Evolutionary conservation across 2,113 vertebrate genomes (phyloP).

Genomic region (Vulpes vulpes): DNA sequence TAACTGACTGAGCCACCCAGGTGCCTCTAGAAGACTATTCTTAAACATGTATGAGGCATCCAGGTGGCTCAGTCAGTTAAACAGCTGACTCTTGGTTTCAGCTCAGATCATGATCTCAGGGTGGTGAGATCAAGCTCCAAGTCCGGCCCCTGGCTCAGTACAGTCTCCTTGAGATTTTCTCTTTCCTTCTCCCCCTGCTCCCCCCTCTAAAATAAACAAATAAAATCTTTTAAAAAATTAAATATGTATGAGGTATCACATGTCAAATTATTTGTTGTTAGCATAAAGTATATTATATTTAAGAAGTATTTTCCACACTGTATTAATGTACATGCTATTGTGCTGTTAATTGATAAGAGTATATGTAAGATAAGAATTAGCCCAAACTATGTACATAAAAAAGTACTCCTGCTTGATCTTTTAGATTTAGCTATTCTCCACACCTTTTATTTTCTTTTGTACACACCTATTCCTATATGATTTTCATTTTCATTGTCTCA

Average conservation of each 20-base stretch:
- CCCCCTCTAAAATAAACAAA: neutral
- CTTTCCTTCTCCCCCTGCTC: neutral
- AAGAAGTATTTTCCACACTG: constrained; percentile 23
- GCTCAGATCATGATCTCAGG: neutral
- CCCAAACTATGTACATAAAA: neutral
- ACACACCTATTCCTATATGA: neutral
- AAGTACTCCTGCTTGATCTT: neutral
- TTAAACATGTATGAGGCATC: neutral
- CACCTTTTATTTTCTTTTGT: neutral
- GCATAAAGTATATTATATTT: neutral
- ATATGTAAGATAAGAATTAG: neutral
- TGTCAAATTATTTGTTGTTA: neutral
- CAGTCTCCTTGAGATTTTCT: neutral
- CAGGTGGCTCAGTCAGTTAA: neutral
- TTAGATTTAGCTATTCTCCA: neutral
- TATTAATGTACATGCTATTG: neutral
- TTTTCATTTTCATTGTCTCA: neutral
- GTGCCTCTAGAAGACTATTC: neutral
- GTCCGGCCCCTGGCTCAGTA: neutral
- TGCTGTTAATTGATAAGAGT: neutral
- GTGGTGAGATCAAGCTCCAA: neutral
- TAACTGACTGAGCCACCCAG: neutral
- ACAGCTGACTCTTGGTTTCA: neutral
- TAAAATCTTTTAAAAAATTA: neutral
- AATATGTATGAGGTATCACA: neutral